phyloP scores from a whole-genome alignment of 2,113 vertebrate genomes.

The crab-eating macaque (Macaca fascicularis) region DNA sequence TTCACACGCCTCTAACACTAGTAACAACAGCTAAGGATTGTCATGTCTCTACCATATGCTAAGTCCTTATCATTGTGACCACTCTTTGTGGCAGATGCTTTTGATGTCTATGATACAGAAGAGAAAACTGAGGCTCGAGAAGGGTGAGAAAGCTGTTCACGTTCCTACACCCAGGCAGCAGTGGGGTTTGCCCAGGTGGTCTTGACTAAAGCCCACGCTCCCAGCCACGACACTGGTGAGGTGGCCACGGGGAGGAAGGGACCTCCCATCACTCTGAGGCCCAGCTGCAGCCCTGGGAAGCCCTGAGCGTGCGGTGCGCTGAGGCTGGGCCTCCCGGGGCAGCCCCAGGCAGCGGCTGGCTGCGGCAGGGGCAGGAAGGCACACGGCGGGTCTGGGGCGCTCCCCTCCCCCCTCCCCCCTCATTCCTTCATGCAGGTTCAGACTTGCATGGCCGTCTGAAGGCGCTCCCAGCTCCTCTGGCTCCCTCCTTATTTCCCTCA shows the following conservation, averaged over 20 bases:
- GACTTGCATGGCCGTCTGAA: not conserved
- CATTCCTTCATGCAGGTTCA: not conserved
- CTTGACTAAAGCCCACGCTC: not conserved
- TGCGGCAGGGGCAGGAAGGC: not conserved
- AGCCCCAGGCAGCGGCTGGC: not conserved
- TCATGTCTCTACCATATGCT: rapidly evolving
- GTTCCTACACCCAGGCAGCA: not conserved
- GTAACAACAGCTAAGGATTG: not conserved
- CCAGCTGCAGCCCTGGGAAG: not conserved
- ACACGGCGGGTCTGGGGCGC: no score
- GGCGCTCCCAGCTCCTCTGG: not conserved
- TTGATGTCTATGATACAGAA: not conserved
- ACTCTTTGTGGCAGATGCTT: no score
- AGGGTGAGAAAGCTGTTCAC: not conserved
- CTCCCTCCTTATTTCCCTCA: not conserved
- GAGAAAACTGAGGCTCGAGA: not conserved
- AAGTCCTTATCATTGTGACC: not conserved
- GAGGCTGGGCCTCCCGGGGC: not conserved
- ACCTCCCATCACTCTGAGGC: not conserved
- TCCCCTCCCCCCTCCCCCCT: not conserved
- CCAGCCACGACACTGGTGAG: not conserved
- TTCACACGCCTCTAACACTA: no score
- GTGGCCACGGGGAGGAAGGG: no score
- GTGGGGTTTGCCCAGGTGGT: not conserved
- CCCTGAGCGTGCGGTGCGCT: rapidly evolving